Evolutionary conservation across 2,888 invertebrate genomes (phyloP).

Genomic region (Pemphredon lugubris): DNA sequence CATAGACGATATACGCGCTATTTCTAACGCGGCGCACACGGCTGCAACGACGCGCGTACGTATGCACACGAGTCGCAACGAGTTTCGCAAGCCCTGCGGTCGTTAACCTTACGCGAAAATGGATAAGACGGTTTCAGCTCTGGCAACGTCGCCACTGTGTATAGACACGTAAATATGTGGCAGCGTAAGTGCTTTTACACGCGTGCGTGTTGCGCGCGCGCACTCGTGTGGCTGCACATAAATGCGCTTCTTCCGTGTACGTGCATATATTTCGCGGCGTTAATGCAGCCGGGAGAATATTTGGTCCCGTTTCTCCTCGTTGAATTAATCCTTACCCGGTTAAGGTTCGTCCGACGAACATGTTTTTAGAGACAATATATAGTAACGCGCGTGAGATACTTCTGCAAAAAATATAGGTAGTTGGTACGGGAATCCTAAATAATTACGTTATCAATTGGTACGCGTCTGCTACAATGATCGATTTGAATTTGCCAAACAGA

Average conservation of each 20-base stretch:
- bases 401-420: no score
- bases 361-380: no score
- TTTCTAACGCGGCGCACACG: neutral
- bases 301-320: neutral
- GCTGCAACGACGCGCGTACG: constrained; percentile 14
- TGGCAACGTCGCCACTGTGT: constrained; percentile 55
- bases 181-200: constrained; percentile 22
- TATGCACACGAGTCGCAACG: constrained; percentile 14
- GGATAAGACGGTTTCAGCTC: constrained; percentile 64
- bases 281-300: neutral
- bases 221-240: neutral
- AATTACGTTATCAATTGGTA: no score
- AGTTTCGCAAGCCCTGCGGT: constrained; percentile 61
- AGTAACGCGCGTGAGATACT: no score
- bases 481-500: no score
- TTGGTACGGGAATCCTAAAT: no score
- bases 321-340: no score
- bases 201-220: neutral
- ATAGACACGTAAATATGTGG: constrained; percentile 27
- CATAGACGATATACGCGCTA: constrained; percentile 7
- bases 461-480: no score
- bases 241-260: no score
- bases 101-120: constrained; percentile 72
- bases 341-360: no score
- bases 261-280: neutral